These are phyloP conservation scores for Otocyon megalotis DNA, from an alignment of 2,113 vertebrate species.

Conservation along the genomic window DNA sequence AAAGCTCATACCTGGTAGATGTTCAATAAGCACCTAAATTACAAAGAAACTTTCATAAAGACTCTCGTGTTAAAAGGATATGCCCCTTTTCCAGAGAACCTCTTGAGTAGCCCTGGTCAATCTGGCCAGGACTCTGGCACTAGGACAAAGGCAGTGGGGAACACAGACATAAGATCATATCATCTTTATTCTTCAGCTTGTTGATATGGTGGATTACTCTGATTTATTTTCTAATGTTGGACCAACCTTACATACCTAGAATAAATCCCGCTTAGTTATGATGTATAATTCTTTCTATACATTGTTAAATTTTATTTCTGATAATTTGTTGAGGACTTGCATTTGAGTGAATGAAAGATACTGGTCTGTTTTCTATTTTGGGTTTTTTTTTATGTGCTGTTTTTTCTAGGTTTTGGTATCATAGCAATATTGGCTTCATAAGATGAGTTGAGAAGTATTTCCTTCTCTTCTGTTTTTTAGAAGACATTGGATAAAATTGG, in stretches of 20 bases:
- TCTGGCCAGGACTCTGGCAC: neutral
- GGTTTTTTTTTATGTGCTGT: neutral
- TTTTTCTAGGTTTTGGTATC: neutral
- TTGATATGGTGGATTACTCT: neutral
- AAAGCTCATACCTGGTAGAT: neutral
- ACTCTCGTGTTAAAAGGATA: neutral
- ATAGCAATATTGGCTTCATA: neutral
- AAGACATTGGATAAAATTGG: neutral
- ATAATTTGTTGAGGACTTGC: neutral
- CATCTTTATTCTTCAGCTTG: neutral
- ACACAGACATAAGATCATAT: neutral
- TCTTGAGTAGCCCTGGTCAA: neutral
- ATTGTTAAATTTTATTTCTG: neutral
- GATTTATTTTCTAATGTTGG: neutral
- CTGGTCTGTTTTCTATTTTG: neutral
- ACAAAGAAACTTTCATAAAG: neutral
- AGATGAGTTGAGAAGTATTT: neutral
- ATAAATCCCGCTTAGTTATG: neutral
- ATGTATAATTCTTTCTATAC: neutral
- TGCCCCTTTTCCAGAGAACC: neutral
- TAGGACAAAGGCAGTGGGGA: neutral
- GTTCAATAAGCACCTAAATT: neutral
- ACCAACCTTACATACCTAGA: neutral
- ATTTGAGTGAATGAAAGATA: neutral
- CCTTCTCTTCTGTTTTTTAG: neutral